Evolutionary conservation across 2,113 vertebrate genomes (phyloP), one percentile per base, ranked within the genome.

Genomic region (Semicossyphus pulcher): DNA sequence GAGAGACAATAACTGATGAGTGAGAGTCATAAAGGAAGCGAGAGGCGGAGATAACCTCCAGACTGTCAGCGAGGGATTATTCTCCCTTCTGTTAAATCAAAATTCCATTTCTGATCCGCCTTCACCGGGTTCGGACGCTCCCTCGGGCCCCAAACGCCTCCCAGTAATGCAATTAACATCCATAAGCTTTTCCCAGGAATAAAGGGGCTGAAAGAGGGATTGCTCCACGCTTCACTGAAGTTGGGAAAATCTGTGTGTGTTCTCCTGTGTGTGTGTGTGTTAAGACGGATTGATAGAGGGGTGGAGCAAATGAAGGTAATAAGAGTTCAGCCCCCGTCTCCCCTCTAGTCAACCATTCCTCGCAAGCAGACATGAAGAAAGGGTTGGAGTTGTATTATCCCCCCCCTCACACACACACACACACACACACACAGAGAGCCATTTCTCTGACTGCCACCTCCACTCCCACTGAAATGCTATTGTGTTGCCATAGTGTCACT

Each of bases 151-250:
- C 73, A 37, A 58, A 76, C 8, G 47, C 73, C 80, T 81, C 74
- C 73, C 41, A 58, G 76, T 93, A 92, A 93, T 93, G 80, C 90
- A 93, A 93, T 94, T 94, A 93, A 88, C 90, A 87, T 86, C 86
- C 52, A 81, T 91, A 91, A 87, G 89, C 87, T 92, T 87, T 88
- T 84, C 83, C 85, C 70, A 72, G 73, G 78, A 91, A 92, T 81
- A 84, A 90, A 87, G 36, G 60, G 57, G 51, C 77, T 83, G 77
- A 82, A 85, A 85, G 71, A 72, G 63, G 66, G 85, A 92, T 91
- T 92, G 79, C 81, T 89, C 83, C 81, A 86, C 60, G 79, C 70
- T 82, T 84, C 78, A 78, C 29, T 83, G 72, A 80, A 82, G 80
- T 77, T 78, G 78, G 58, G 67, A 64, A 80, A 74, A 57, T 78